These are phyloP conservation scores for Grallaria varia DNA, from an alignment of 2,113 vertebrate genomes.

Conservation along the genomic window DNA sequence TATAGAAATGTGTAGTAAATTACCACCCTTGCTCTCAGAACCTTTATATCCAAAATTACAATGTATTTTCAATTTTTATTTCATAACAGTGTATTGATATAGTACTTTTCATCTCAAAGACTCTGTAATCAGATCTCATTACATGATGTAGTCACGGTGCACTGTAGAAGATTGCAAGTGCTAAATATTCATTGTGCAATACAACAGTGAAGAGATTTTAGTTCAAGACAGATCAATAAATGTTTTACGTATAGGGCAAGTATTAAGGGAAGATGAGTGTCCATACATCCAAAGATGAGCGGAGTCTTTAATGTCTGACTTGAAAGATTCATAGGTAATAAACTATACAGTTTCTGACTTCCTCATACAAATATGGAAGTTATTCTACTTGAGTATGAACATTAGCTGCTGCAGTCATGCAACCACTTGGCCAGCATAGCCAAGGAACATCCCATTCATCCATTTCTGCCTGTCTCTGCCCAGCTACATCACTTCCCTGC, in stretches of 20 bases:
- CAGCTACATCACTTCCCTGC: background rate
- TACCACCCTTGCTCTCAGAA: background rate
- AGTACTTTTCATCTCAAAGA: background rate
- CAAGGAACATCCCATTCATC: background rate
- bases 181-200: background rate
- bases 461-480: background rate
- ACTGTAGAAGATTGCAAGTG: background rate
- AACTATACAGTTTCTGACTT: background rate
- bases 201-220: background rate
- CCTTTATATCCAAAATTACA: background rate
- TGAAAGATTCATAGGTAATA: background rate
- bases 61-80: background rate
- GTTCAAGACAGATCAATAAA: background rate
- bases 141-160: background rate
- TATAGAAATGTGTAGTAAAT: background rate
- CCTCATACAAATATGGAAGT: background rate
- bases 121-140: background rate
- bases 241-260: background rate
- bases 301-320: background rate
- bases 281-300: background rate
- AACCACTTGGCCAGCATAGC: background rate
- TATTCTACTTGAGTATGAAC: background rate
- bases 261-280: background rate
- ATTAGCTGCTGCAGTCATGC: background rate
- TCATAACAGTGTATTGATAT: background rate